Percentiles rank a stretch among this genome's conserved stretches.
phyloP scores from a whole-genome alignment of 2,888 invertebrate genomes.

The Nymphalis c-album region DNA sequence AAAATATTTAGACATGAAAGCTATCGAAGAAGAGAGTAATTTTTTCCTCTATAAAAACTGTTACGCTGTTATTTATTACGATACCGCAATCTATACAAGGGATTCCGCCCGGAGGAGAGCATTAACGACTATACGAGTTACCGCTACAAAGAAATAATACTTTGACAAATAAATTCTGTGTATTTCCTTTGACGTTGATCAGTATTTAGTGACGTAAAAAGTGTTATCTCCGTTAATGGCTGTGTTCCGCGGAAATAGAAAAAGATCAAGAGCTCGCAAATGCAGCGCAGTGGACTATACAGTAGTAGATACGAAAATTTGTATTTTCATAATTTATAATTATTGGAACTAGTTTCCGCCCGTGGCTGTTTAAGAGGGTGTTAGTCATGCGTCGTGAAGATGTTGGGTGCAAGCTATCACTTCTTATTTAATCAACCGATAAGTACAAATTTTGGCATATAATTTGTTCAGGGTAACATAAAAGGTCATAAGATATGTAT shows the following conservation, averaged over 20 bases:
- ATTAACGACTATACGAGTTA: constrained; percentile 76
- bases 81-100: constrained; percentile 78
- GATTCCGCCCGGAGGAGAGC: constrained; percentile 72
- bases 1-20: constrained; percentile 61
- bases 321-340: too few species aligned
- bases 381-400: too few species aligned
- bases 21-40: constrained; percentile 62
- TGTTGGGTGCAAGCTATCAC: too few species aligned
- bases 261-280: neutral
- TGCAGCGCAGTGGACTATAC: too few species aligned
- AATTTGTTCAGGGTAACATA: too few species aligned
- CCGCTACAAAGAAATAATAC: constrained; percentile 74
- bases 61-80: constrained; percentile 78
- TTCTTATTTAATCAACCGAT: too few species aligned
- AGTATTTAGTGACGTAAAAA: constrained; percentile 25
- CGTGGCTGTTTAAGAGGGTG: too few species aligned
- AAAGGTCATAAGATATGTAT: too few species aligned
- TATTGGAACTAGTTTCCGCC: too few species aligned
- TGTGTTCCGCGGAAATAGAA: neutral
- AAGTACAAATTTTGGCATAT: too few species aligned
- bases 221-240: neutral
- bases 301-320: too few species aligned
- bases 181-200: constrained; percentile 62
- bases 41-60: constrained; percentile 76
- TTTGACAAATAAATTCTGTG: constrained; percentile 72